Evolutionary conservation across 2,113 vertebrate genomes (phyloP).

Genomic region (Bubalus kerabau): DNA sequence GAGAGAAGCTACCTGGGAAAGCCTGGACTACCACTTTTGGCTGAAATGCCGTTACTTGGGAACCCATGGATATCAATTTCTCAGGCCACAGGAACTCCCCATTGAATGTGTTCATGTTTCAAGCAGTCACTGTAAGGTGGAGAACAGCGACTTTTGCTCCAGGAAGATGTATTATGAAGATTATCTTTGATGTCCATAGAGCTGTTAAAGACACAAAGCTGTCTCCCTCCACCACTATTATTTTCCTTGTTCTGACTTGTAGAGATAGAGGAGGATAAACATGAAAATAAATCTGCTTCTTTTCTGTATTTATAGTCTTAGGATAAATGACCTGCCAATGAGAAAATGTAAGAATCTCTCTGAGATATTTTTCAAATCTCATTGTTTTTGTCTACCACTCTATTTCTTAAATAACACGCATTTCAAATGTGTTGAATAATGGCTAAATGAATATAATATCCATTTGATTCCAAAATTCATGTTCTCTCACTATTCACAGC

Average conservation of each 20-base stretch:
- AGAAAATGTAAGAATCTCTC: neutral
- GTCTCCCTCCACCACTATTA: neutral
- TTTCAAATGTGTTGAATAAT: neutral
- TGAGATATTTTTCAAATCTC: neutral
- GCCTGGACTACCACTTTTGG: neutral
- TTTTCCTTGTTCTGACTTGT: neutral
- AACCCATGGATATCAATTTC: neutral
- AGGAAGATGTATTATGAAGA: neutral
- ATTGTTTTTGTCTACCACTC: neutral
- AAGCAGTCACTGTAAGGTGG: neutral
- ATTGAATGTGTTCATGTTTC: neutral
- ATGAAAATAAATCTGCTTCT: neutral
- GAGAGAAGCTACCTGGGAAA: neutral
- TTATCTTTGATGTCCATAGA: neutral
- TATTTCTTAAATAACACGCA: neutral
- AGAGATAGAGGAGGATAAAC: neutral
- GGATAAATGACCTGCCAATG: neutral
- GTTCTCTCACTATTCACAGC: neutral
- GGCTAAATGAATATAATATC: neutral
- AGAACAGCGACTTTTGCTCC: too few relatives aligned
- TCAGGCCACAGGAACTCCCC: accelerated
- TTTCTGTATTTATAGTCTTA: neutral
- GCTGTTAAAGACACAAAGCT: neutral
- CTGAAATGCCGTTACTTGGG: neutral
- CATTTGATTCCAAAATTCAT: neutral